Evolutionary conservation across 2,888 invertebrate species (phyloP).

Genomic region (Phalera bucephala): DNA sequence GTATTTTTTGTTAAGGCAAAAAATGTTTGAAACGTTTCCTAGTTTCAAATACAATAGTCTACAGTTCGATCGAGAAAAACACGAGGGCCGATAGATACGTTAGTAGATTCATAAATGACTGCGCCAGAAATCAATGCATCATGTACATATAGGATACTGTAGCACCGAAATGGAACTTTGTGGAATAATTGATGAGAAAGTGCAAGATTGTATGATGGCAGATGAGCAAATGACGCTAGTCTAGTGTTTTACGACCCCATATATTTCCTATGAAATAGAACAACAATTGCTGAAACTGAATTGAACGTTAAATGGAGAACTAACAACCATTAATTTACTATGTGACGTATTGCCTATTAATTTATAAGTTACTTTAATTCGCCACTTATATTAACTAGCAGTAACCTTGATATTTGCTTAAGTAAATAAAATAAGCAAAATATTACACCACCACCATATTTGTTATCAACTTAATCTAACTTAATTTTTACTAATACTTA

Average conservation of each 20-base stretch:
- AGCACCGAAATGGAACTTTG: conserved; percentile 1
- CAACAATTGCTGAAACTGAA: too few relatives aligned
- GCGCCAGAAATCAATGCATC: conserved; percentile 3
- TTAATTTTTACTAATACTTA: neutral
- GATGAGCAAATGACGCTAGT: conserved; percentile 13
- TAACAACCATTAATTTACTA: too few relatives aligned
- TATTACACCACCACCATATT: conserved; percentile 31
- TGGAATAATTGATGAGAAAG: conserved; percentile 5
- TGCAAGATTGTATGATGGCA: conserved; percentile 9
- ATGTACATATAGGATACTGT: too few relatives aligned
- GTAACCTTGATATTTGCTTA: neutral
- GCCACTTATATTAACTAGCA: conserved; percentile 1
- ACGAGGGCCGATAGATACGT: neutral
- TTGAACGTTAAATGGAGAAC: too few relatives aligned
- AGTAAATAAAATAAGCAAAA: conserved; percentile 25
- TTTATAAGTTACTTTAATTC: too few relatives aligned
- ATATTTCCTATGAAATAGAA: conserved; percentile 2
- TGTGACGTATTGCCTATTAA: too few relatives aligned
- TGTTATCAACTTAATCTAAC: conserved; percentile 2
- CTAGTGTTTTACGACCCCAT: conserved; percentile 4
- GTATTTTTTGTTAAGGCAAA: conserved; percentile 20
- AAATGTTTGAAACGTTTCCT: conserved; percentile 12
- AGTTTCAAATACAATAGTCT: neutral
- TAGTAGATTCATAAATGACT: neutral
- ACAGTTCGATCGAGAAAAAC: neutral